Base-by-base conservation (phyloP, 2,113 vertebrate genomes). In the Entelurus aequoreus region DNA sequence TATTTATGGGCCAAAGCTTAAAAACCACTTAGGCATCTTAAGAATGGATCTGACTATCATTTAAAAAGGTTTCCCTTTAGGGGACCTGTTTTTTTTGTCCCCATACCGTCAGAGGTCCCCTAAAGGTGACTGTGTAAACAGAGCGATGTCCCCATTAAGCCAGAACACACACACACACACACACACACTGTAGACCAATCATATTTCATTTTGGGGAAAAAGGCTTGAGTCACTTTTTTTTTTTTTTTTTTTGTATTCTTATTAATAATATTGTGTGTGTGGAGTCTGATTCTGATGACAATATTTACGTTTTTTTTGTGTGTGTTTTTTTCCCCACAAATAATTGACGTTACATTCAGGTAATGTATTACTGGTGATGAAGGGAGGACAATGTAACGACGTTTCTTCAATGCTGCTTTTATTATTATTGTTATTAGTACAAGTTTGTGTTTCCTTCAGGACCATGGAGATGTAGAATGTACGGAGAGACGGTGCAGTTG, bases 231-330 rank as follows among this genome's bases (percentile, higher is more conserved):
- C 87, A 90, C 89, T 88, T 84, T 7, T 86, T 75, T 67, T 62
- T 62, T 77, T 81, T 88, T 87, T n/a, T n/a, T n/a, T n/a, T 90
- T 88, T 90, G 77, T 83, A 87, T 75, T 80, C 55, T 71, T 79
- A 37, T 89, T 86, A 58, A 19, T 72, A 47, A 85, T 71, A 69
- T 76, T 85, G 83, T 88, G 66, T 65, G 85, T 87, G 86, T 90
- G 80, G 63, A 67, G 53, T 80, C 63, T 65, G 70, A 63, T 74
- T 69, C 53, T 66, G 63, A 68, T 62, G 66, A 62, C 37, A 62
- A 61, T 49, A 68, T 58, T 60, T 70, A 72, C 3, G 90, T 89
- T 91, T 91, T 91, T 91, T 92, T 93, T 94, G 91, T 92, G 88
- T 68, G 66, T 64, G 58, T 63, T 86, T 86, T 84, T 74, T 74